Base-by-base conservation (phyloP, 2,888 invertebrate species). In the Microctonus aethiopoides region DNA sequence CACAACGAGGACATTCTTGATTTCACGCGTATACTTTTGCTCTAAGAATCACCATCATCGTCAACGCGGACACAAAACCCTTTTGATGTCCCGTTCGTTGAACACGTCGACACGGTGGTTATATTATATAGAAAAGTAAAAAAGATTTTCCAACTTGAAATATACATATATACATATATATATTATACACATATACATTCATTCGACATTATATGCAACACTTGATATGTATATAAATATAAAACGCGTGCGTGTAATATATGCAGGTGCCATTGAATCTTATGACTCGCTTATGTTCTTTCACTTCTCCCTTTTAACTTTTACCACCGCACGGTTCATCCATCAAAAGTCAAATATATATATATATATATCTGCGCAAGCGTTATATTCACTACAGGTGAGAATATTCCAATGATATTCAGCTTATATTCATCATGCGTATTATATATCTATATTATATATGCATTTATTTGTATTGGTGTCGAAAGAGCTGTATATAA, bases 261-360 rank as follows among this genome's bases (percentile, higher is more conserved):
- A 73, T 74, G 72, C 73, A 74, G 76, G 76, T 72, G 75, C 68
- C 72, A 74, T 74, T 73, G 75, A 76, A 74, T 72, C 73, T 62
- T 54, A n/a, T 66, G 65, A 62, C 61, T 71, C 68, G 26, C 66
- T 66, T 62, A n/a, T n/a, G 39, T 60, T 60, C 60, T 34, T 41
- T 46, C 46, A 46, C 46, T 46, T 46, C 46, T 46, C 16, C 46
- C 16, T 66, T 72, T 36, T 56, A 56, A 39, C 70, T 70, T 67
- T 59, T 68, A n/a, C 64, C 68, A 57, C 66, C 67, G 68, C 75
- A 76, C 72, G 76, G 74, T 76, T 78, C 81, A 81, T 81, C 80
- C 80, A 78, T 81, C 81, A 82, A 79, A 73, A 76, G 78, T 76
- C 75, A 68, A 72, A 71, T 72, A 66, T 75, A n/a, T 46, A 46